Percentiles rank a stretch among this genome's conserved stretches.
These are phyloP conservation scores for Ferdinandea cuprea DNA, from an alignment of 2,888 invertebrate genomes.

Conservation along the genomic window DNA sequence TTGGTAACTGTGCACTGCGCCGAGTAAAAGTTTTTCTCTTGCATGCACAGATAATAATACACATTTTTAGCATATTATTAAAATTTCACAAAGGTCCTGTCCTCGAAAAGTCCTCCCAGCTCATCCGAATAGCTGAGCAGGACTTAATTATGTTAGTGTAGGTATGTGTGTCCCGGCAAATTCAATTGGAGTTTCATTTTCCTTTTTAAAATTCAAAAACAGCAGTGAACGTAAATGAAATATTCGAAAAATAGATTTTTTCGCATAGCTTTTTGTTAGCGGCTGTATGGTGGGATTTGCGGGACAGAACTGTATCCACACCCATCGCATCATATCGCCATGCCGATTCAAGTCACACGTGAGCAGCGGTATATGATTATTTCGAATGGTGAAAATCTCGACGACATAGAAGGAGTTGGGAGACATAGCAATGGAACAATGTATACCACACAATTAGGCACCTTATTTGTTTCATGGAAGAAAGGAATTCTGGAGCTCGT, in stretches of 20 bases:
- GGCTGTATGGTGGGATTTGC: conserved; percentile 42
- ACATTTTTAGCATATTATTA: conserved; percentile 74
- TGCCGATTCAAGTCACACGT: conserved; percentile 20
- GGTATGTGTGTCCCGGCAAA: conserved; percentile 50
- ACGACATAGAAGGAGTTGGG: conserved; percentile 28
- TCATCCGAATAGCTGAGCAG: conserved; percentile 67
- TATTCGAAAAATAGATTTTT: conserved; percentile 73
- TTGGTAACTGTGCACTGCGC: conserved; percentile 68
- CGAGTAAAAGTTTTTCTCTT: conserved; percentile 70
- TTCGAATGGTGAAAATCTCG: conserved; percentile 67
- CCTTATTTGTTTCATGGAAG: conserved; percentile 71
- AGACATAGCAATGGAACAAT: conserved; percentile 69
- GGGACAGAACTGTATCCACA: conserved; percentile 35
- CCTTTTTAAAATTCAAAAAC: conserved; percentile 72
- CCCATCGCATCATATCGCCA: conserved; percentile 14
- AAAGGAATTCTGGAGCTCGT: conserved; percentile 69
- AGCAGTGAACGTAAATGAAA: conserved; percentile 71
- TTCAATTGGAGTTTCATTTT: conserved; percentile 69
- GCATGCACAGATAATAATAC: conserved; percentile 74
- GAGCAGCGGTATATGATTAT: conserved; percentile 55
- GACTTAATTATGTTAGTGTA: conserved; percentile 67
- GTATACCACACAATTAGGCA: conserved; percentile 74
- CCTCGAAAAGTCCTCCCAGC: conserved; percentile 57
- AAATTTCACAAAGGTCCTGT: conserved; percentile 72
- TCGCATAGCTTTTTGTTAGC: conserved; percentile 57